A percentile compares a stretch with the other conserved stretches of the same genome.
Evolutionary conservation across 2,113 vertebrate species (phyloP).

Genomic region (Ariopsis seemanni): DNA sequence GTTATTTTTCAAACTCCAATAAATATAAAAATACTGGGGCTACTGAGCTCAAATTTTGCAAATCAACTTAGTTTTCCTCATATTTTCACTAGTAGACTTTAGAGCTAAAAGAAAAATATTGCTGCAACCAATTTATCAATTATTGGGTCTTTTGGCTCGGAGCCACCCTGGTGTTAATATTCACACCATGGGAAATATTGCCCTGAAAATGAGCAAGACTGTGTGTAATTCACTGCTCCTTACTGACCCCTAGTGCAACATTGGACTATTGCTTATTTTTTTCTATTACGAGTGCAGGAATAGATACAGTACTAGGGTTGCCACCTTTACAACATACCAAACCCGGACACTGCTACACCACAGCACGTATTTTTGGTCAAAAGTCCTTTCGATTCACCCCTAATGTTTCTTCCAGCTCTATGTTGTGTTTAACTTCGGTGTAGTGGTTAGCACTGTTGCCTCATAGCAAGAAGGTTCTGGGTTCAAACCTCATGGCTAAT

Average conservation of each 20-base stretch:
- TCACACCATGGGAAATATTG: conserved; percentile 13
- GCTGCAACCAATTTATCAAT: no score
- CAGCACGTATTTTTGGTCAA: background rate
- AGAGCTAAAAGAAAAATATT: no score
- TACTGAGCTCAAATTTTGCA: no score
- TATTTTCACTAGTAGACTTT: no score
- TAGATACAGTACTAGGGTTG: background rate
- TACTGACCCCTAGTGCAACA: conserved; percentile 48
- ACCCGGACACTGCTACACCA: background rate
- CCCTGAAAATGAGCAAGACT: conserved; percentile 10
- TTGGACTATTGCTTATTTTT: conserved; percentile 25
- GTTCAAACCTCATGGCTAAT: no score
- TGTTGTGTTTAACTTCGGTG: background rate
- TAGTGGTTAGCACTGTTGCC: no score
- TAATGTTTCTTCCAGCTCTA: background rate
- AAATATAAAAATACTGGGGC: no score
- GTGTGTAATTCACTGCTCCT: conserved; percentile 25
- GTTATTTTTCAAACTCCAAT: no score
- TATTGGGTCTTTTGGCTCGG: no score
- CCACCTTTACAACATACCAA: background rate
- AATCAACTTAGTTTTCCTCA: no score
- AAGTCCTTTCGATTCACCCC: background rate
- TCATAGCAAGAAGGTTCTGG: no score
- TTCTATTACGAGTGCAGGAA: background rate
- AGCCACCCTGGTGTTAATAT: background rate